A percentile compares a stretch with the other conserved stretches of the same genome.
phyloP scores from a whole-genome alignment of 2,797 vertebrate species.

The Dendrocincla fuliginosa region DNA sequence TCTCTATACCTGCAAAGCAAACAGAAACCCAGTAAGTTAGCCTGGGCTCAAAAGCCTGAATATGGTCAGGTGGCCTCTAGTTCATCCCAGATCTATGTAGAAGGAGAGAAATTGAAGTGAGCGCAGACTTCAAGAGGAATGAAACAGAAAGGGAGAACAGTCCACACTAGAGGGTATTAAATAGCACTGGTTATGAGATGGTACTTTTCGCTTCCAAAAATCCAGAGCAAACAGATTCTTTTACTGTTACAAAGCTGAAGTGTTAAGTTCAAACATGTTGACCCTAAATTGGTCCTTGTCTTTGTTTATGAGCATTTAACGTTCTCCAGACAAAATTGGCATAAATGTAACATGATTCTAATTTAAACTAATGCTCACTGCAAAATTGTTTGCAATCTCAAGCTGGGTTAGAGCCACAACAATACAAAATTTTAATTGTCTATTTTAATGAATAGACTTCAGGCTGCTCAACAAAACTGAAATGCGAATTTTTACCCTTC shows the following conservation, averaged over 20 bases:
- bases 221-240: not conserved
- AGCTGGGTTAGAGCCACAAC: not conserved
- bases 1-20: constrained; percentile 88
- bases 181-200: not conserved
- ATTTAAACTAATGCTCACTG: not conserved
- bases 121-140: not conserved
- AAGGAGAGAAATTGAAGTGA: not conserved
- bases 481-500: not conserved
- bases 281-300: not conserved
- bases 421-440: not conserved
- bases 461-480: not conserved
- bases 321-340: not conserved
- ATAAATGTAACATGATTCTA: not conserved
- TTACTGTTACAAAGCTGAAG: not conserved
- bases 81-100: not conserved
- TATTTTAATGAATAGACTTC: not conserved
- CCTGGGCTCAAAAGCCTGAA: not conserved
- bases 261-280: not conserved
- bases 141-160: not conserved
- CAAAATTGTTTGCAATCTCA: not conserved
- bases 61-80: not conserved
- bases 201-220: not conserved
- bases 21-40: not conserved
- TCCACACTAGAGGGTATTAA: not conserved
- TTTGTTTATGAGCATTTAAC: not conserved